These are phyloP conservation scores for Babyrousa celebensis DNA, from an alignment of 2,797 vertebrate species.

Conservation along the genomic window DNA sequence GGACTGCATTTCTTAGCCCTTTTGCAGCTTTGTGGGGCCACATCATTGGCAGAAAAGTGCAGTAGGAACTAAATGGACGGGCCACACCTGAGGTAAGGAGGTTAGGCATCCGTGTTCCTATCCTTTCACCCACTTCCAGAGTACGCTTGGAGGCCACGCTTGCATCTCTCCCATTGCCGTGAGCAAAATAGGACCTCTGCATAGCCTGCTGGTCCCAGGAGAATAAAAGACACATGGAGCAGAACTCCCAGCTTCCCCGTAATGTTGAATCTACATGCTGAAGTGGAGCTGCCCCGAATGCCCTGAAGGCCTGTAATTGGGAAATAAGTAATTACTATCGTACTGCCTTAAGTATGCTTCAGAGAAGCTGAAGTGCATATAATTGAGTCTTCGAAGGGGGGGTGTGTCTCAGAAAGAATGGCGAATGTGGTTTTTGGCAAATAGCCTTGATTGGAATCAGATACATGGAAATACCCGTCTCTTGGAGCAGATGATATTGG, in stretches of 20 bases:
- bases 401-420: background rate
- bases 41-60: background rate
- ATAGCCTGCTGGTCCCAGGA: background rate
- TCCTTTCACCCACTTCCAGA: background rate
- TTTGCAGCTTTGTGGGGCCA: background rate
- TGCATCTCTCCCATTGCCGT: background rate
- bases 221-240: background rate
- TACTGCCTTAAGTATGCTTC: background rate
- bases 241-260: background rate
- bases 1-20: background rate
- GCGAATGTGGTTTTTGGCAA: background rate
- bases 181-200: background rate
- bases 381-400: slow-evolving; percentile 9
- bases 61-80: background rate
- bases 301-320: background rate
- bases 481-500: background rate
- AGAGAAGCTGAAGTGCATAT: background rate
- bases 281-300: background rate
- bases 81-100: background rate
- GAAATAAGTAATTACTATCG: background rate
- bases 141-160: background rate
- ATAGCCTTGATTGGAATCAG: background rate
- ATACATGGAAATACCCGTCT: background rate
- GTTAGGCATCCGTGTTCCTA: background rate
- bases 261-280: background rate